Evolutionary conservation across 2,888 invertebrate genomes (phyloP).

Genomic region (Scaeva pyrastri): DNA sequence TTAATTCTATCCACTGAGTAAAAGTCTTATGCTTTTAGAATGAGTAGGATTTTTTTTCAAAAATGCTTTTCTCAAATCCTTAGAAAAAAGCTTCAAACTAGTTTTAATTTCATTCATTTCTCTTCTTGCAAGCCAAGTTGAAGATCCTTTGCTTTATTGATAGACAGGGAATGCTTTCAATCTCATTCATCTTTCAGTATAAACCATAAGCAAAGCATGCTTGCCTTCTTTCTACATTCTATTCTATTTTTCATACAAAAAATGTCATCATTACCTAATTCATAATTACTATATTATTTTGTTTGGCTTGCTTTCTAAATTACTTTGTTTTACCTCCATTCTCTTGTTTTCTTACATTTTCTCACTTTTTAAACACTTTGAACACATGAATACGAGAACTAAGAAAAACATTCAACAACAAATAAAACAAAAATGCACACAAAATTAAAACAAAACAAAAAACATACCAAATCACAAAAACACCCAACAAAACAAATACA

Average conservation of each 20-base stretch:
- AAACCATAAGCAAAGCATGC: conserved; percentile 17
- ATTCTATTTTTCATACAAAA: conserved; percentile 32
- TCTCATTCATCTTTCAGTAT: conserved; percentile 17
- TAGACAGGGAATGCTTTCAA: conserved; percentile 31
- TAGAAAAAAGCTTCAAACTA: no score
- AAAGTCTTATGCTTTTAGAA: no score
- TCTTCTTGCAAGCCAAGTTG: no score
- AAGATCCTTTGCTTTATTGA: no score
- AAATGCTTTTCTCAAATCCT: no score
- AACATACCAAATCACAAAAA: conserved; percentile 33
- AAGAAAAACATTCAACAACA: conserved; percentile 25
- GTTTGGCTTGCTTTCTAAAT: conserved; percentile 71
- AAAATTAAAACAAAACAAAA: conserved; percentile 30
- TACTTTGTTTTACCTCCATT: conserved; percentile 17
- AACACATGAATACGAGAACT: conserved; percentile 34
- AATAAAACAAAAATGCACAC: conserved; percentile 47
- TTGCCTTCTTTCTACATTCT: conserved; percentile 15
- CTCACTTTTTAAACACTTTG: conserved; percentile 37
- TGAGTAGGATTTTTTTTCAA: no score
- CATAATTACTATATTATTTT: conserved; percentile 20
- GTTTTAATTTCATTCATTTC: no score
- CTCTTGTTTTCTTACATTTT: conserved; percentile 47
- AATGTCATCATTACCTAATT: conserved; percentile 22
- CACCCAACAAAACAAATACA: conserved; percentile 32
- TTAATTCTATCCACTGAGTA: no score